A percentile compares a stretch with the other conserved stretches of the same genome.
Evolutionary conservation across 2,113 vertebrate genomes (phyloP).

Genomic region (Chaetodon auriga): DNA sequence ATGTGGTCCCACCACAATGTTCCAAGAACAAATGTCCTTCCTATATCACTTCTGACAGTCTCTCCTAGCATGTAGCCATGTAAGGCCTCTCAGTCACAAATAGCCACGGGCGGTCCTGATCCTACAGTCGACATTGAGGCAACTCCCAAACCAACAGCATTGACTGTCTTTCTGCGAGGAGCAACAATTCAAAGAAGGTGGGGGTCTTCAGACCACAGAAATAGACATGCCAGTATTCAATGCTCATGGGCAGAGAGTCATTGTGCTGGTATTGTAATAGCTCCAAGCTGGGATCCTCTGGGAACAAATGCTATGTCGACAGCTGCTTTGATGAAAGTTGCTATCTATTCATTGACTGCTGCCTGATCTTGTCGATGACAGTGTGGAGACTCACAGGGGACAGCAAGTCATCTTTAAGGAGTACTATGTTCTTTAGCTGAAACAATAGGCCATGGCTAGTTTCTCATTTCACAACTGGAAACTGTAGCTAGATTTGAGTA

Average conservation of each 20-base stretch:
- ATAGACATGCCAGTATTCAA: slow-evolving; percentile 60
- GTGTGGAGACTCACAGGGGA: not conserved
- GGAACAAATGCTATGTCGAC: slow-evolving; percentile 51
- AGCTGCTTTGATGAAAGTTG: slow-evolving; percentile 23
- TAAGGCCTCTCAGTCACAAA: slow-evolving; percentile 72
- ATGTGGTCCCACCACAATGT: slow-evolving; percentile 62
- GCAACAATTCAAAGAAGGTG: slow-evolving; percentile 69
- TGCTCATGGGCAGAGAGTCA: slow-evolving; percentile 15
- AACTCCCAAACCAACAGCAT: slow-evolving; percentile 48
- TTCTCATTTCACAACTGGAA: not conserved
- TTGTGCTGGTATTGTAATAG: slow-evolving; percentile 35
- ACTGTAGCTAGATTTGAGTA: not conserved
- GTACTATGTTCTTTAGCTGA: not conserved
- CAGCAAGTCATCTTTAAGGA: not conserved
- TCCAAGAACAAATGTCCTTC: slow-evolving; percentile 70
- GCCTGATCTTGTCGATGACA: slow-evolving; percentile 31
- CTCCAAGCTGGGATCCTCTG: slow-evolving; percentile 32
- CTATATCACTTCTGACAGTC: slow-evolving; percentile 59
- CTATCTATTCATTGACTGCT: slow-evolving; percentile 48
- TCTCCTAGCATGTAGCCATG: slow-evolving; percentile 63
- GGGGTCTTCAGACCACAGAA: slow-evolving; percentile 53
- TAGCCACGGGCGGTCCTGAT: slow-evolving; percentile 65
- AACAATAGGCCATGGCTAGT: not conserved
- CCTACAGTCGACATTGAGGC: slow-evolving; percentile 42
- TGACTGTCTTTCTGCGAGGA: slow-evolving; percentile 58